A percentile compares a stretch with the other conserved stretches of the same genome.
These are phyloP conservation scores for Strigamia crassipes DNA, from an alignment of 2,888 invertebrate species.

Conservation along the genomic window DNA sequence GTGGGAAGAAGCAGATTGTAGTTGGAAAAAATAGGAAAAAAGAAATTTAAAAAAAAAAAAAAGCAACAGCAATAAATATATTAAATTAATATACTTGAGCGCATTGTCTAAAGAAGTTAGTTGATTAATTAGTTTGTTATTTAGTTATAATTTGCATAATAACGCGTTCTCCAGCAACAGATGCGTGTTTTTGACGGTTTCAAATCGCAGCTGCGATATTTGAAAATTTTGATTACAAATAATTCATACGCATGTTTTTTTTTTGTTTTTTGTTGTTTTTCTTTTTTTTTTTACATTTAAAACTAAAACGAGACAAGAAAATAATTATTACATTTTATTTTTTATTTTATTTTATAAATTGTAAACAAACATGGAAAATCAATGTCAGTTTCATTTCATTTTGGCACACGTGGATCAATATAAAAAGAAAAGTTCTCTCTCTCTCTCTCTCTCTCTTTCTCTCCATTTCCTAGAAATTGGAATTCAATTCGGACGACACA, in stretches of 20 bases:
- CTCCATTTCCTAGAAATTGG: background rate
- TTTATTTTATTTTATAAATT: background rate
- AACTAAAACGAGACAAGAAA: background rate
- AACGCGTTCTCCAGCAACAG: background rate
- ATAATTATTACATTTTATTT: background rate
- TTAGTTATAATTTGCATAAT: background rate
- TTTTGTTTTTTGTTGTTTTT: too few relatives aligned
- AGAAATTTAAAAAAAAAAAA: background rate
- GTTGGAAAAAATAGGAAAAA: background rate
- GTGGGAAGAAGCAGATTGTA: background rate
- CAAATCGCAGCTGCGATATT: slow-evolving; percentile 1
- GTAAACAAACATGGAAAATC: slow-evolving; percentile 25
- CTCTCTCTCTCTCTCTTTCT: background rate
- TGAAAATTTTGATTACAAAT: background rate
- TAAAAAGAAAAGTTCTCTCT: slow-evolving; percentile 4
- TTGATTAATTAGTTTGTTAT: slow-evolving; percentile 20
- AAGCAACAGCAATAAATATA: background rate
- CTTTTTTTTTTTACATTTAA: background rate
- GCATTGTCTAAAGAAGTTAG: background rate
- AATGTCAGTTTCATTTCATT: slow-evolving; percentile 22
- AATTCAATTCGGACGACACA: slow-evolving; percentile 31
- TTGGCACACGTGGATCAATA: slow-evolving; percentile 9
- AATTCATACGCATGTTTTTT: background rate
- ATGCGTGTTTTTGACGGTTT: slow-evolving; percentile 2
- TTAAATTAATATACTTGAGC: background rate